Percentiles rank a stretch among this genome's conserved stretches.
These are phyloP conservation scores for Machaerirhynchus nigripectus DNA, from an alignment of 2,113 vertebrate genomes.

Conservation along the genomic window DNA sequence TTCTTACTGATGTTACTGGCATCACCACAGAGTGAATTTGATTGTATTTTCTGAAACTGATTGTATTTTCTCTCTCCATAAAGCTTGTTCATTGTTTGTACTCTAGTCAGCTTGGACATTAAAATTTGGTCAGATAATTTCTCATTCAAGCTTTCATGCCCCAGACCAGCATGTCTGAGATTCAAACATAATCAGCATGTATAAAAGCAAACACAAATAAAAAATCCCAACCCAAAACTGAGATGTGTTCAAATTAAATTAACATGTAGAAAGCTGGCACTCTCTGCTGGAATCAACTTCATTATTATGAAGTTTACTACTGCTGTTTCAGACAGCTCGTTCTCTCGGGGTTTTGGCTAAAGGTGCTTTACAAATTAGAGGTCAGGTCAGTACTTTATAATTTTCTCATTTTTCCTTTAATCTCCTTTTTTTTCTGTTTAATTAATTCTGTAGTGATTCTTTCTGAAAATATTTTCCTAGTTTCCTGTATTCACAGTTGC, in stretches of 20 bases:
- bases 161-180: not conserved
- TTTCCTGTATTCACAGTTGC: not conserved
- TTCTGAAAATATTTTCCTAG: not conserved
- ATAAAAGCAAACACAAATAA: not conserved
- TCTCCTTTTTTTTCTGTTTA: not conserved
- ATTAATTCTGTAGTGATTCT: not conserved
- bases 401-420: constrained; percentile 12
- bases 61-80: not conserved
- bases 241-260: not conserved
- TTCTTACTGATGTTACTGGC: not conserved
- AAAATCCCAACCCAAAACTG: not conserved
- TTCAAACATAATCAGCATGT: not conserved
- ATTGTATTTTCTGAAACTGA: not conserved
- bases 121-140: not conserved
- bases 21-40: not conserved
- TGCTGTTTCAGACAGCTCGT: not conserved
- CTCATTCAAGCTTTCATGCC: not conserved
- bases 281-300: not conserved
- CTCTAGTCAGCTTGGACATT: not conserved
- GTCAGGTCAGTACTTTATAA: not conserved
- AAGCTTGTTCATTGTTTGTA: not conserved
- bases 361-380: constrained; percentile 20
- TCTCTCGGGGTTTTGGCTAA: constrained; percentile 1
- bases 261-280: not conserved
- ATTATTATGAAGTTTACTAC: not conserved